These are phyloP conservation scores for Antedon mediterranea DNA, from an alignment of 53 echinoderm and acorn worm species.

Conservation along the genomic window DNA sequence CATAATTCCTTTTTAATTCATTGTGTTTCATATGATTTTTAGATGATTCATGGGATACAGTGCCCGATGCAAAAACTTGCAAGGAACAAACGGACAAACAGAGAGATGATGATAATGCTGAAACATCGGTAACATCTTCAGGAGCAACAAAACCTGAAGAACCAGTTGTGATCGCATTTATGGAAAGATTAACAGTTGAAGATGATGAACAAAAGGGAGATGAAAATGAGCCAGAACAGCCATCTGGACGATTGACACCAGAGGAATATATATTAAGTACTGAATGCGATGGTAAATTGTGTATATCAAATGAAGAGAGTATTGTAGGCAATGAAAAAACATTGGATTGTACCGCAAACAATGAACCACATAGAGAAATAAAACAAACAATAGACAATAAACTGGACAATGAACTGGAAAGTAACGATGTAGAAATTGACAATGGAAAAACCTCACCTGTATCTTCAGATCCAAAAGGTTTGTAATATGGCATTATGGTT, in stretches of 20 bases:
- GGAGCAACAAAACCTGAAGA: neutral
- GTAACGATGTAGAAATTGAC: neutral
- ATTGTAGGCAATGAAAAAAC: neutral
- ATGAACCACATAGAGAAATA: neutral
- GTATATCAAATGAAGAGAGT: neutral
- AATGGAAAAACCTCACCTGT: conserved; percentile 6
- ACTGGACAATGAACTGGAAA: neutral
- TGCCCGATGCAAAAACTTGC: conserved; percentile 30
- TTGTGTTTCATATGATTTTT: neutral
- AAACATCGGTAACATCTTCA: neutral
- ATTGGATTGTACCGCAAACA: neutral
- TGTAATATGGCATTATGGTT: too few relatives aligned
- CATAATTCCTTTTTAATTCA: too few relatives aligned
- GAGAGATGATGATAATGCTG: neutral
- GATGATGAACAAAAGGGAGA: neutral
- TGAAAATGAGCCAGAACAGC: neutral
- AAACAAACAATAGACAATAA: neutral
- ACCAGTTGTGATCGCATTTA: neutral
- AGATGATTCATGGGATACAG: conserved; percentile 69
- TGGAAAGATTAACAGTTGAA: neutral
- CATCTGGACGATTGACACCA: neutral
- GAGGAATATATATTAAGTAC: neutral
- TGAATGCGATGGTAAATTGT: neutral
- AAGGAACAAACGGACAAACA: neutral
- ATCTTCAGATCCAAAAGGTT: neutral